These are phyloP conservation scores for Eupithecia subfuscata DNA, from an alignment of 2,888 invertebrate genomes.

Conservation along the genomic window DNA sequence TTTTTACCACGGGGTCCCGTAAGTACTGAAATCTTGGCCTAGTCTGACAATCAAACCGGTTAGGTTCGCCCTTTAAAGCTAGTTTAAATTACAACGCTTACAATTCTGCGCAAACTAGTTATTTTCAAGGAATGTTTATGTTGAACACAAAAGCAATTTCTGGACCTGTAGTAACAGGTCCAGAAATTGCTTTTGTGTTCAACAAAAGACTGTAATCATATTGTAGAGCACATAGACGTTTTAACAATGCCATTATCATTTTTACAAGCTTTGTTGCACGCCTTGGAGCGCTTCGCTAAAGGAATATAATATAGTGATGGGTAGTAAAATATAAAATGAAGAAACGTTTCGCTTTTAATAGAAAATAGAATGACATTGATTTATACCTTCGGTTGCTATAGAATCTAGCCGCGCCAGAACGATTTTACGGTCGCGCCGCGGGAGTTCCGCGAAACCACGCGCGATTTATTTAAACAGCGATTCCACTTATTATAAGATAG, in stretches of 20 bases:
- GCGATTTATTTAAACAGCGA: too few relatives aligned
- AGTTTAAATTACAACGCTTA: background rate
- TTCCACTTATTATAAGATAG: too few relatives aligned
- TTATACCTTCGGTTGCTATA: too few relatives aligned
- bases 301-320: background rate
- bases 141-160: too few relatives aligned
- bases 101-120: background rate
- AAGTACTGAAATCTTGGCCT: too few relatives aligned
- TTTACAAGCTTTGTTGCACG: background rate
- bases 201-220: background rate
- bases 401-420: too few relatives aligned
- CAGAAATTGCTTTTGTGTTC: background rate
- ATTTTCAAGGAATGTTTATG: background rate
- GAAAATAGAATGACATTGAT: background rate
- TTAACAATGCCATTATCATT: background rate
- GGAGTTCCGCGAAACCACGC: too few relatives aligned
- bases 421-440: too few relatives aligned
- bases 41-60: too few relatives aligned
- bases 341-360: background rate
- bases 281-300: background rate
- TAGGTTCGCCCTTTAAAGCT: too few relatives aligned
- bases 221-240: background rate
- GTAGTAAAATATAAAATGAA: background rate
- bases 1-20: too few relatives aligned
- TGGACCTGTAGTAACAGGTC: too few relatives aligned